phyloP scores from a whole-genome alignment of 64 coral and sea anemone species.

The Dendrophyllia cribrosa region DNA sequence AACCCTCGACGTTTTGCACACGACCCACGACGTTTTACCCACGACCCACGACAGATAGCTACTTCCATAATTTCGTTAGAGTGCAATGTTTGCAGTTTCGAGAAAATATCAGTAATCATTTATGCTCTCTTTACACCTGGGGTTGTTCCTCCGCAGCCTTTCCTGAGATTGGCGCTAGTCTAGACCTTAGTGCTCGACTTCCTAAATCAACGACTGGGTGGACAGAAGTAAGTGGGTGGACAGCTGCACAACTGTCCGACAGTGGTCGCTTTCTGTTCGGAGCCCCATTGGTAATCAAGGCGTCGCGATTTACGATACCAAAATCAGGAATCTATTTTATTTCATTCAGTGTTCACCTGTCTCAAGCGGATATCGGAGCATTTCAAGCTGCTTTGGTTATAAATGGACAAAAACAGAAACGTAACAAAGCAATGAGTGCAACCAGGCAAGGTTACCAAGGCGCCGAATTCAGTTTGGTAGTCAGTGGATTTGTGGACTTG shows the following conservation, averaged over 20 bases:
- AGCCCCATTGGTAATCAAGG: constrained; percentile 26
- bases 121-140: background rate
- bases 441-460: background rate
- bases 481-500: constrained; percentile 70
- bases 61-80: too few relatives aligned
- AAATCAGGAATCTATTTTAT: constrained; percentile 76
- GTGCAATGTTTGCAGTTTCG: too few relatives aligned
- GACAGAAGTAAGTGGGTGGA: constrained; percentile 70
- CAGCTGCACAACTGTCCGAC: constrained; percentile 13
- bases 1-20: too few relatives aligned
- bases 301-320: constrained; percentile 52
- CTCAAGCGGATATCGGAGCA: constrained; percentile 25
- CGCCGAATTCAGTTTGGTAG: constrained; percentile 19
- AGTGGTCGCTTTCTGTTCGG: constrained; percentile 72
- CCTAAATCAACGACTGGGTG: constrained; percentile 66
- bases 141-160: constrained; percentile 28
- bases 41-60: too few relatives aligned
- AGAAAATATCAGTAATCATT: too few relatives aligned
- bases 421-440: background rate
- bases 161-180: constrained; percentile 71
- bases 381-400: constrained; percentile 34
- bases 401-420: constrained; percentile 17
- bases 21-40: too few relatives aligned
- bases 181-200: constrained; percentile 28
- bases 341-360: constrained; percentile 46